Conservation (phyloP, 2,113 vertebrate species). For the Bungarus multicinctus region DNA sequence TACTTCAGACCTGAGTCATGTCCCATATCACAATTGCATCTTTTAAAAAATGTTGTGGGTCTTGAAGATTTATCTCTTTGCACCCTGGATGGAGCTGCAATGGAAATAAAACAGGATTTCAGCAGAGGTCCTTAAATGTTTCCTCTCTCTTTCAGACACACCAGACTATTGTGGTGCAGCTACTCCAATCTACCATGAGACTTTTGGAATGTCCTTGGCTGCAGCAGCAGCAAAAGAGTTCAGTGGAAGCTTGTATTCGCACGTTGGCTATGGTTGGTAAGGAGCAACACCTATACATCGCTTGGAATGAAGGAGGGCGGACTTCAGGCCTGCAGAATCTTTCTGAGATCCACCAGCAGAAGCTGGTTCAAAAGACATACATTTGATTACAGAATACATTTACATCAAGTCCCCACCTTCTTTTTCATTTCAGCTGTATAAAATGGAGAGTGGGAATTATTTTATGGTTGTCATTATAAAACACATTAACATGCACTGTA, state of each 20-base stretch:
- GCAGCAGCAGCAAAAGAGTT: conserved; percentile 86
- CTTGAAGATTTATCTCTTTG: background rate
- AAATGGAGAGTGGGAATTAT: background rate
- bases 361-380: background rate
- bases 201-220: conserved; percentile 93
- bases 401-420: background rate
- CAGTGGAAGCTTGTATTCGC: conserved; percentile 90
- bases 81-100: background rate
- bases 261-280: conserved; percentile 91
- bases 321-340: background rate
- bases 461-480: background rate
- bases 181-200: conserved; percentile 88
- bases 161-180: conserved; percentile 87
- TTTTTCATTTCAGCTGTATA: background rate
- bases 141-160: conserved; percentile 76
- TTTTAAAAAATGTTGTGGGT: background rate
- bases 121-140: background rate
- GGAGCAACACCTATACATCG: background rate
- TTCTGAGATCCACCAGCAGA: background rate
- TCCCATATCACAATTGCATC: background rate
- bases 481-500: background rate
- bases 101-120: background rate
- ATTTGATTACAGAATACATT: background rate
- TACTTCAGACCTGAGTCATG: background rate
- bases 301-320: background rate